These are phyloP conservation scores for Hoplodrina ambigua DNA, from an alignment of 2,888 invertebrate species.

Conservation along the genomic window DNA sequence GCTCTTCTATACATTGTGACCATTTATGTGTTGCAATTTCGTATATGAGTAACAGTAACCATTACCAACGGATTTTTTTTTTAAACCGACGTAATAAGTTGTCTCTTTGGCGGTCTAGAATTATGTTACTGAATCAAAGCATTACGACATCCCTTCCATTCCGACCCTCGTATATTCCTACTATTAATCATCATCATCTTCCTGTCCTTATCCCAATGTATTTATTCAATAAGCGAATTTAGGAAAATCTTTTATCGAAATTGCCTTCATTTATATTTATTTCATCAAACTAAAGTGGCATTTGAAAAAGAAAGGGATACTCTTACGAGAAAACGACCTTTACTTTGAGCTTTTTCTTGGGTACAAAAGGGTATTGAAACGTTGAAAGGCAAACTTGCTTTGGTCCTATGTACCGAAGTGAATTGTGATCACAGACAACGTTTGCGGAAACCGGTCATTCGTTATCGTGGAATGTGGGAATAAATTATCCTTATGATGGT, in stretches of 20 bases:
- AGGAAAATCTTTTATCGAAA: constrained; percentile 14
- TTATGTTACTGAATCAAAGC: too few relatives aligned
- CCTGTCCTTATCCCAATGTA: neutral
- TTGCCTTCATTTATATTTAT: constrained; percentile 10
- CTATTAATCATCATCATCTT: neutral
- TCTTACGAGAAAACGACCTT: constrained; percentile 16
- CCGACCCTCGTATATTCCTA: too few relatives aligned
- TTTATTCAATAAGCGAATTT: neutral
- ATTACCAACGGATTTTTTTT: too few relatives aligned
- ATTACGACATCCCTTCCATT: too few relatives aligned
- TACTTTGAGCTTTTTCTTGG: constrained; percentile 28
- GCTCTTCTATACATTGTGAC: too few relatives aligned
- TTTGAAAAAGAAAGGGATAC: constrained; percentile 15
- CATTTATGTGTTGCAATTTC: too few relatives aligned
- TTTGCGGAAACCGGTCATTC: constrained; percentile 51
- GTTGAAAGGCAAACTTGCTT: constrained; percentile 42
- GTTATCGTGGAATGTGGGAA: constrained; percentile 63
- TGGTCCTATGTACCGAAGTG: constrained; percentile 31
- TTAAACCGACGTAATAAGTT: too few relatives aligned
- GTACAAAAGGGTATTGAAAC: constrained; percentile 39
- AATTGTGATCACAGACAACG: constrained; percentile 50
- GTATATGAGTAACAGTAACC: too few relatives aligned
- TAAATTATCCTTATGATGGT: constrained; percentile 71
- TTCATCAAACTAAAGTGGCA: constrained; percentile 16
- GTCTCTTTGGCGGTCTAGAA: too few relatives aligned